phyloP scores from a whole-genome alignment of 1,140 invertebrate genomes.

The Heliconius congener region DNA sequence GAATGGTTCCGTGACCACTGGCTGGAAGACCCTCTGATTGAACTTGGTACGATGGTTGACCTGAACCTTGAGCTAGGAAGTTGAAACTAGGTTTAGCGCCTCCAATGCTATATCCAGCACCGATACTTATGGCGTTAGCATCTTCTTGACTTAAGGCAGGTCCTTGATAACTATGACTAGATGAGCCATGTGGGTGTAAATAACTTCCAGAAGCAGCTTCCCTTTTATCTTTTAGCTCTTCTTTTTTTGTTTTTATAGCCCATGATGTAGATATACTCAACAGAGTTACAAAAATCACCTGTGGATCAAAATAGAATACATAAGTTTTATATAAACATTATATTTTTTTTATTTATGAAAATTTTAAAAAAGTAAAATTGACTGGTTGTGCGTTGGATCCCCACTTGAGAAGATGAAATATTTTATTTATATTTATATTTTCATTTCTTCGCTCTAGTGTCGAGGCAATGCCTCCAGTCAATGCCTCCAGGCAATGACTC shows the following conservation, averaged over 20 bases:
- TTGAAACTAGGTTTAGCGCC: slow-evolving; percentile 65
- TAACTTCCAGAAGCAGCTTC: slow-evolving; percentile 58
- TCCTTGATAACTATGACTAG: slow-evolving; percentile 58
- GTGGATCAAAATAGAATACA: slow-evolving; percentile 49
- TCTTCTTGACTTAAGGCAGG: slow-evolving; percentile 58
- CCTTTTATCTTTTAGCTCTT: slow-evolving; percentile 70
- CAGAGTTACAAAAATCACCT: slow-evolving; percentile 64
- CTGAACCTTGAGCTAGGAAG: slow-evolving; percentile 55
- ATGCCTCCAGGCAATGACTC: too few species aligned
- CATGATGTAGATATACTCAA: slow-evolving; percentile 62
- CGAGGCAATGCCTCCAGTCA: too few species aligned
- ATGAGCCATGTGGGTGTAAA: slow-evolving; percentile 41
- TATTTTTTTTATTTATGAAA: not conserved
- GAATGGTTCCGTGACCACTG: slow-evolving; percentile 57
- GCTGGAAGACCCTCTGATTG: slow-evolving; percentile 56
- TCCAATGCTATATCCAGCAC: slow-evolving; percentile 74
- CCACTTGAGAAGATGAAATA: too few species aligned
- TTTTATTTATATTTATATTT: too few species aligned
- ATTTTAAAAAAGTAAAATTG: too few species aligned
- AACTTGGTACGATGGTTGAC: slow-evolving; percentile 50
- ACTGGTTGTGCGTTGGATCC: too few species aligned
- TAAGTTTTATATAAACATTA: slow-evolving; percentile 18
- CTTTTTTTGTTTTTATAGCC: slow-evolving; percentile 60
- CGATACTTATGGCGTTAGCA: slow-evolving; percentile 67
- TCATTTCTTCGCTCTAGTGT: too few species aligned